These are phyloP conservation scores for Kradibia gibbosae DNA, from an alignment of 1,140 invertebrate genomes.

Conservation along the genomic window DNA sequence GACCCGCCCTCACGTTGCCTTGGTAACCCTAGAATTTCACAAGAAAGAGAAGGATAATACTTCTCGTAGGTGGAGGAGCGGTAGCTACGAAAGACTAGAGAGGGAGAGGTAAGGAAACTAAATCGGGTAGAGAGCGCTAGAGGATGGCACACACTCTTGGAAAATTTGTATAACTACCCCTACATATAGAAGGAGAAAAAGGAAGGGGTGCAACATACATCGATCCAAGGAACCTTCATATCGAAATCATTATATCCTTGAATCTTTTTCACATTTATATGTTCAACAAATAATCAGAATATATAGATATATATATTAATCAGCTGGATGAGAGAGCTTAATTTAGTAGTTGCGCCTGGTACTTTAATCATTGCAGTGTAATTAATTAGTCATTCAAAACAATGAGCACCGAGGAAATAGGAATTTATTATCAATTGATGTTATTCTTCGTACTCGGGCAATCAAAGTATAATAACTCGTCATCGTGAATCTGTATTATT, in stretches of 20 bases:
- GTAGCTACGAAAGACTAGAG: slow-evolving; percentile 54
- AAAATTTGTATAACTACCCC: slow-evolving; percentile 73
- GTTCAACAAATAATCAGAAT: no score
- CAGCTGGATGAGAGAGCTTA: no score
- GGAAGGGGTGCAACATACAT: slow-evolving; percentile 65
- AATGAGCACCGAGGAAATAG: no score
- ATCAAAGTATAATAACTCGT: no score
- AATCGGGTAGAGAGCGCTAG: slow-evolving; percentile 53
- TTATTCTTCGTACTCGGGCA: no score
- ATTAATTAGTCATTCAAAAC: no score
- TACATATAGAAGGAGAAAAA: slow-evolving; percentile 60
- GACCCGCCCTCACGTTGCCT: slow-evolving; percentile 66
- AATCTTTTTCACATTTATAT: slow-evolving; percentile 22
- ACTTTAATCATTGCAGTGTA: no score
- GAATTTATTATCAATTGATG: no score
- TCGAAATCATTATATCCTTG: slow-evolving; percentile 23
- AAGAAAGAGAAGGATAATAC: slow-evolving; percentile 58
- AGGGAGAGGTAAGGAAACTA: slow-evolving; percentile 54
- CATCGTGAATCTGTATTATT: no score
- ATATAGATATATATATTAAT: no score
- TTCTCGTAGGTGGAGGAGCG: slow-evolving; percentile 51
- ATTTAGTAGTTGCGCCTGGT: no score
- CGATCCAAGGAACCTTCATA: slow-evolving; percentile 62
- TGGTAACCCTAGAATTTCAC: slow-evolving; percentile 65
- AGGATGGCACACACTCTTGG: slow-evolving; percentile 68